Percentiles rank a stretch among this genome's conserved stretches.
Conservation (phyloP, 2,888 invertebrate genomes). For the Palloptera scutellata region DNA sequence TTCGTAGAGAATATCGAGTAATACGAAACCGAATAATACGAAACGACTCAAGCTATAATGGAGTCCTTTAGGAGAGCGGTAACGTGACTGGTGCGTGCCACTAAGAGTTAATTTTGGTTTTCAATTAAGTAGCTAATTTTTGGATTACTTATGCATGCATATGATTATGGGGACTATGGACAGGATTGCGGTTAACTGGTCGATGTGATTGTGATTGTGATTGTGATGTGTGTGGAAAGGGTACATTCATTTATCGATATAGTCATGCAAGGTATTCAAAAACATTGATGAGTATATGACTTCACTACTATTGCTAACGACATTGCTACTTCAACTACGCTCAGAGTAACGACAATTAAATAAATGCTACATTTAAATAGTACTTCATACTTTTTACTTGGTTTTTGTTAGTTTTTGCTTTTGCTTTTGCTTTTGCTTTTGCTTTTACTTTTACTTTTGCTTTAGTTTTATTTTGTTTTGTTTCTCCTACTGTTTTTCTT, state of each 20-base stretch:
- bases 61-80: too few relatives aligned
- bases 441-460: too few relatives aligned
- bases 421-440: slow-evolving; percentile 4
- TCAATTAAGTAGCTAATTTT: slow-evolving; percentile 1
- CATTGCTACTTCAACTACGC: slow-evolving; percentile 33
- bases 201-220: not conserved
- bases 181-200: not conserved
- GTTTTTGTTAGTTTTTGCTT: too few relatives aligned
- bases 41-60: too few relatives aligned
- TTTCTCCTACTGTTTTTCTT: slow-evolving; percentile 6
- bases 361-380: slow-evolving; percentile 41
- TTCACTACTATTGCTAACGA: slow-evolving; percentile 35
- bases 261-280: slow-evolving; percentile 23
- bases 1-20: too few relatives aligned
- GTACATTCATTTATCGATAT: too few relatives aligned
- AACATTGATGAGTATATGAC: slow-evolving; percentile 34
- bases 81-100: too few relatives aligned
- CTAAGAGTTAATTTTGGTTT: too few relatives aligned
- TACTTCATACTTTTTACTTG: slow-evolving; percentile 21
- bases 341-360: slow-evolving; percentile 30
- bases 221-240: too few relatives aligned
- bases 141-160: not conserved
- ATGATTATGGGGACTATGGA: not conserved
- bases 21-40: too few relatives aligned
- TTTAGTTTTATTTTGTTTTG: slow-evolving; percentile 13